Percentiles rank a stretch among this genome's conserved stretches.
These are phyloP conservation scores for Potorous gilbertii DNA, from an alignment of 2,797 vertebrate genomes.

Conservation along the genomic window DNA sequence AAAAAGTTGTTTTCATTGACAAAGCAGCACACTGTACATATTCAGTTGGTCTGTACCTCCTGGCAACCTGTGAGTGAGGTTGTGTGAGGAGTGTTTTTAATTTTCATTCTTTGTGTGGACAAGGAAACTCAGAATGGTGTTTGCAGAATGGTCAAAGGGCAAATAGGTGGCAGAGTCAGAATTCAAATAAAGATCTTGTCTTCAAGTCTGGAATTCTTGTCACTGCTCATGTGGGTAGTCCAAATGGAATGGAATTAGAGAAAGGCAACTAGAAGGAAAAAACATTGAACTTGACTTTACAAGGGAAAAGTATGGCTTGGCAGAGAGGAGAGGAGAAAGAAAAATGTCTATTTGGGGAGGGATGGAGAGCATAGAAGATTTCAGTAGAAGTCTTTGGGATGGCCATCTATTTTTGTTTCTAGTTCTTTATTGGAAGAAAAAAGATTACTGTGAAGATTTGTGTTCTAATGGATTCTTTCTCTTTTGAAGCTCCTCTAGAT, in stretches of 20 bases:
- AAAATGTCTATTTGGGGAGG: not conserved
- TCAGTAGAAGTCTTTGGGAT: not conserved
- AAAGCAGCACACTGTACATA: not conserved
- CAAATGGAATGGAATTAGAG: not conserved
- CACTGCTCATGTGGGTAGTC: not conserved
- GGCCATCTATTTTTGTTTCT: not conserved
- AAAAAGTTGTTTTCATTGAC: not conserved
- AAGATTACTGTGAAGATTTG: not conserved
- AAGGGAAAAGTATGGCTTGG: not conserved
- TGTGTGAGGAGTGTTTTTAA: not conserved
- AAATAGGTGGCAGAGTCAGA: not conserved
- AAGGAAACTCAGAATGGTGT: not conserved
- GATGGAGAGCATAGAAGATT: not conserved
- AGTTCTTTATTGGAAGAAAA: not conserved
- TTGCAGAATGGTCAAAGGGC: not conserved
- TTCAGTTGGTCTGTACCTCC: not conserved
- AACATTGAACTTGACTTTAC: conserved; percentile 27
- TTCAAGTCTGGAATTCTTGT: not conserved
- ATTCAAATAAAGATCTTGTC: not conserved
- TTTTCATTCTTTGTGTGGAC: not conserved
- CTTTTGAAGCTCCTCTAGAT: not conserved
- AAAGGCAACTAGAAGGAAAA: conserved; percentile 29
- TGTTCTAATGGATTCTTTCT: not conserved
- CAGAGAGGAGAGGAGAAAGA: conserved; percentile 30
- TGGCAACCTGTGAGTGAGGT: not conserved